These are phyloP conservation scores for Venturia canescens DNA, from an alignment of 1,140 invertebrate species.

Conservation along the genomic window DNA sequence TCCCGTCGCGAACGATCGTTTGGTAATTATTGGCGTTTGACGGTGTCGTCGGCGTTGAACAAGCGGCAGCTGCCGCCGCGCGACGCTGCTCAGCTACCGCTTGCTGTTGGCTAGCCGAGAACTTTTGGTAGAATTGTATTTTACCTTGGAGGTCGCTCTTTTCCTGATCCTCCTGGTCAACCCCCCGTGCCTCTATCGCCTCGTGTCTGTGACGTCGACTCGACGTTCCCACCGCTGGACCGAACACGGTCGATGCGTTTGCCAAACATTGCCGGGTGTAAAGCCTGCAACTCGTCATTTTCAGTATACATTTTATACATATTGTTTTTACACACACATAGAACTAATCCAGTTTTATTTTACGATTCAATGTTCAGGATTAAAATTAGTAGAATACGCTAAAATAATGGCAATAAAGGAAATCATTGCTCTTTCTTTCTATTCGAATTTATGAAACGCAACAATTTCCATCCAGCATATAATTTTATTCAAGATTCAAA, in stretches of 20 bases:
- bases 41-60: conserved; percentile 26
- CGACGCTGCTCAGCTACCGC: conserved; percentile 56
- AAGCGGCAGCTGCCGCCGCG: conserved; percentile 52
- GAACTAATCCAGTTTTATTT: too few relatives aligned
- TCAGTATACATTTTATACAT: neutral
- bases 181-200: conserved; percentile 61
- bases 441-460: too few relatives aligned
- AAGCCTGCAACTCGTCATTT: conserved; percentile 57
- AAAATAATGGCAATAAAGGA: too few relatives aligned
- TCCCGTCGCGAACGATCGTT: conserved; percentile 37
- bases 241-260: conserved; percentile 68
- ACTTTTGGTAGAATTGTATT: conserved; percentile 67
- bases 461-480: too few relatives aligned
- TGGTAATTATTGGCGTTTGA: conserved; percentile 44
- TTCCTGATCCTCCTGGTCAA: conserved; percentile 72
- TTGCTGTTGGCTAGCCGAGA: conserved; percentile 64
- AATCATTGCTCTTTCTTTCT: too few relatives aligned
- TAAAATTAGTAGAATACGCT: neutral
- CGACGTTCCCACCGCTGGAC: conserved; percentile 67
- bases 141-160: conserved; percentile 74
- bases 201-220: conserved; percentile 66
- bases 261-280: conserved; percentile 71
- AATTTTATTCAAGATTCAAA: too few relatives aligned
- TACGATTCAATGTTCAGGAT: neutral
- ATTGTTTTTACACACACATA: neutral